These are phyloP conservation scores for Tortrix viridana DNA, from an alignment of 2,888 invertebrate genomes.

Conservation along the genomic window DNA sequence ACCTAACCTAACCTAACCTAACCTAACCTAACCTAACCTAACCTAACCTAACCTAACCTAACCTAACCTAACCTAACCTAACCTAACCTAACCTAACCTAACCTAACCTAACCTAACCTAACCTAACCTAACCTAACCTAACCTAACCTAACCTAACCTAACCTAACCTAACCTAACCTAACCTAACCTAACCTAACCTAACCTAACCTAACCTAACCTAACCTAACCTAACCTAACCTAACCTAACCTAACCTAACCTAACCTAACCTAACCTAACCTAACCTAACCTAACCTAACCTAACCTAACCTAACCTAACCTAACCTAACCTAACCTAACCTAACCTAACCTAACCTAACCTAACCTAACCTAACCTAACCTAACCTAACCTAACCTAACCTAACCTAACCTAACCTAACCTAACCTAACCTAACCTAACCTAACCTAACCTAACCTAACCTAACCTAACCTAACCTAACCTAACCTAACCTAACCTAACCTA, in stretches of 20 bases:
- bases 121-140: constrained; percentile 27
- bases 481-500: constrained; percentile 13
- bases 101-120: constrained; percentile 36
- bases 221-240: constrained; percentile 40
- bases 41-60: constrained; percentile 13
- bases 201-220: constrained; percentile 40
- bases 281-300: constrained; percentile 13
- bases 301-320: constrained; percentile 13
- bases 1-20: constrained; percentile 13
- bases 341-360: constrained; percentile 13
- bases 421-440: constrained; percentile 13
- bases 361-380: constrained; percentile 13
- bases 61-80: constrained; percentile 19
- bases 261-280: constrained; percentile 13
- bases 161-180: constrained; percentile 40
- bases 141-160: constrained; percentile 33
- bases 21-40: constrained; percentile 13
- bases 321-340: constrained; percentile 13
- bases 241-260: constrained; percentile 37
- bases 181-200: constrained; percentile 40
- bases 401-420: constrained; percentile 13
- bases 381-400: constrained; percentile 13
- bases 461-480: constrained; percentile 11
- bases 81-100: constrained; percentile 36
- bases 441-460: constrained; percentile 12